Evolutionary conservation across 1,140 invertebrate species (phyloP).

Genomic region (Chelonus insularis): DNA sequence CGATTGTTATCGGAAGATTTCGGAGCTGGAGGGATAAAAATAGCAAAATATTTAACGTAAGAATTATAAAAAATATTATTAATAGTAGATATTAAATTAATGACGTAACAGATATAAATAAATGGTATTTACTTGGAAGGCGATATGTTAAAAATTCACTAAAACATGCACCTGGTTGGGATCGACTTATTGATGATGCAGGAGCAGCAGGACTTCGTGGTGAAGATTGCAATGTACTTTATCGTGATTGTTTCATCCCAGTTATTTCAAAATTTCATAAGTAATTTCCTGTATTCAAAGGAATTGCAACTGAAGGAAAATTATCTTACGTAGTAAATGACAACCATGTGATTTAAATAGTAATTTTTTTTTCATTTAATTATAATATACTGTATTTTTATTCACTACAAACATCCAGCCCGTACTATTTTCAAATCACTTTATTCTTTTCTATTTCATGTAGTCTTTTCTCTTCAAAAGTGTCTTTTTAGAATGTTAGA

Average conservation of each 20-base stretch:
- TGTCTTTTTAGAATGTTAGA: too few relatives aligned
- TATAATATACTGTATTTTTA: too few relatives aligned
- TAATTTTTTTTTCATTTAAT: too few relatives aligned
- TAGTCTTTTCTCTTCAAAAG: too few relatives aligned
- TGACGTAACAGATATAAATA: too few relatives aligned
- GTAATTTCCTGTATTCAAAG: not conserved
- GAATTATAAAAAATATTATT: conserved; percentile 26
- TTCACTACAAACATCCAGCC: too few relatives aligned
- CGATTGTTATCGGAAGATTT: conserved; percentile 45
- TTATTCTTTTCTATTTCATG: too few relatives aligned
- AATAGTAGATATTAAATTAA: too few relatives aligned
- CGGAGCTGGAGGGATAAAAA: conserved; percentile 41
- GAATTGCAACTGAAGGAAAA: not conserved
- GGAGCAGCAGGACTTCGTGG: conserved; percentile 45
- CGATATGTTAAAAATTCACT: conserved; percentile 40
- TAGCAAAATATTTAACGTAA: conserved; percentile 54
- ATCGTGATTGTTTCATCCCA: conserved; percentile 43
- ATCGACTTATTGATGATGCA: conserved; percentile 48
- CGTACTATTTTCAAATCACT: too few relatives aligned
- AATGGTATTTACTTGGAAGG: conserved; percentile 28
- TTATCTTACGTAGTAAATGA: too few relatives aligned
- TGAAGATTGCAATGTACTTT: conserved; percentile 50
- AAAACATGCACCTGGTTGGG: conserved; percentile 43
- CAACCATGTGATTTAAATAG: too few relatives aligned
- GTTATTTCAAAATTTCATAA: conserved; percentile 6